Evolutionary conservation across 2,888 invertebrate species (phyloP), one percentile per base, ranked within the genome.

Genomic region (Rotaria sp.): DNA sequence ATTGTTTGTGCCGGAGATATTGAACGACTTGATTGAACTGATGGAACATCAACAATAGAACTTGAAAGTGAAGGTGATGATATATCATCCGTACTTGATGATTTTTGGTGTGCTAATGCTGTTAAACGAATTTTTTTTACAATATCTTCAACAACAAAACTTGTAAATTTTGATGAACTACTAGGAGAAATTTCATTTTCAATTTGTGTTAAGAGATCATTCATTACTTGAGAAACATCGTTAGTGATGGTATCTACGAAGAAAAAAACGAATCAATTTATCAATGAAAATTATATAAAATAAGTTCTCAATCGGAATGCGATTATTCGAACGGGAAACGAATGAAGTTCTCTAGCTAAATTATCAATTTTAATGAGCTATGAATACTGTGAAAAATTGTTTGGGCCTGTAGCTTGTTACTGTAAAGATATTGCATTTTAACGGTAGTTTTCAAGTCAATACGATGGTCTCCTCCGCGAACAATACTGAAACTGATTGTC

Each of bases 11-110:
- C 26, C 45, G 75, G 45, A 26, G 75, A 75, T 75, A 75, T 75
- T 2, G 75, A 38, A 10, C 45, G 75, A 75, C 41, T 38, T 41
- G 75, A 41, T 38, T 41, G 38, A 45, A 24, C 24, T 24, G 75
- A 41, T 24, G 75, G 45, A 38, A 75, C 75, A n/a, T 75, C 75
- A 75, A 75, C 75, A 75, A 75, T 75, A 13, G 75, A 75, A 75
- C 75, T 75, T 24, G 41, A 41, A 26, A 75, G 26, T 75, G 75
- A 75, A 26, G 38, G 45, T 26, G 75, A 75, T 26, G 67, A 67
- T 13, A 67, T 35, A 15, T 67, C 67, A 67, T 67, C 67, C 2
- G 67, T 11, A 67, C 67, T 67, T 15, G 67, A 67, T 35, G 67
- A 67, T 67, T n/a, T 10, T 67, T 7, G 30, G 1, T 67, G 67